Evolutionary conservation across 2,113 vertebrate genomes (phyloP).

Genomic region (Pollachius pollachius): DNA sequence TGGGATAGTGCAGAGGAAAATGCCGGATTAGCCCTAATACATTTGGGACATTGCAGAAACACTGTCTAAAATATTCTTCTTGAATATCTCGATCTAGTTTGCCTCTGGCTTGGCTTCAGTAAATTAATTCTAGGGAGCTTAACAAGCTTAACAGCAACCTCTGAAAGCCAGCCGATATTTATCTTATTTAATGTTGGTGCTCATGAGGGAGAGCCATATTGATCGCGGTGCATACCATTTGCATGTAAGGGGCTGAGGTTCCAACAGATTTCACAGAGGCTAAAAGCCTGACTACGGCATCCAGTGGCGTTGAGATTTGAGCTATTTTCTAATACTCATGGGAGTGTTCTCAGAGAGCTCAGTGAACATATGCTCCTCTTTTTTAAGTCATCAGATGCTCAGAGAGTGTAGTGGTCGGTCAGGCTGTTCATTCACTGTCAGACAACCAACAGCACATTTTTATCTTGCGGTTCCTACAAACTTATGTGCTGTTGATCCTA

Average conservation of each 20-base stretch:
- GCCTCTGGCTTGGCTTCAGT: constrained; percentile 11
- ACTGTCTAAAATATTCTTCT: not conserved
- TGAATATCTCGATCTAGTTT: constrained; percentile 10
- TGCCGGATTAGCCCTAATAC: too few species aligned
- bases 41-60: too few species aligned
- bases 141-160: constrained; percentile 5
- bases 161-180: not conserved
- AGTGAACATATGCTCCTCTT: constrained; percentile 45
- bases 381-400: constrained; percentile 64
- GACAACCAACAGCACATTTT: constrained; percentile 21
- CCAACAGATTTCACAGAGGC: constrained; percentile 25
- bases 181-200: constrained; percentile 18
- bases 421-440: constrained; percentile 21
- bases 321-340: constrained; percentile 44
- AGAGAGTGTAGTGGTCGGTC: constrained; percentile 41
- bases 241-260: constrained; percentile 1
- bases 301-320: constrained; percentile 19
- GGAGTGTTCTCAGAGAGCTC: constrained; percentile 41
- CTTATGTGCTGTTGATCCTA: not conserved
- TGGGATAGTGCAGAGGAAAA: too few species aligned
- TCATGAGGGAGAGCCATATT: constrained; percentile 15
- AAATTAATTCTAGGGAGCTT: constrained; percentile 1
- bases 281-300: constrained; percentile 19
- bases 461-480: not conserved
- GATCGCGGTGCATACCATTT: not conserved